These are phyloP conservation scores for Globodera rostochiensis DNA, from an alignment of 1,140 invertebrate species.

Conservation along the genomic window DNA sequence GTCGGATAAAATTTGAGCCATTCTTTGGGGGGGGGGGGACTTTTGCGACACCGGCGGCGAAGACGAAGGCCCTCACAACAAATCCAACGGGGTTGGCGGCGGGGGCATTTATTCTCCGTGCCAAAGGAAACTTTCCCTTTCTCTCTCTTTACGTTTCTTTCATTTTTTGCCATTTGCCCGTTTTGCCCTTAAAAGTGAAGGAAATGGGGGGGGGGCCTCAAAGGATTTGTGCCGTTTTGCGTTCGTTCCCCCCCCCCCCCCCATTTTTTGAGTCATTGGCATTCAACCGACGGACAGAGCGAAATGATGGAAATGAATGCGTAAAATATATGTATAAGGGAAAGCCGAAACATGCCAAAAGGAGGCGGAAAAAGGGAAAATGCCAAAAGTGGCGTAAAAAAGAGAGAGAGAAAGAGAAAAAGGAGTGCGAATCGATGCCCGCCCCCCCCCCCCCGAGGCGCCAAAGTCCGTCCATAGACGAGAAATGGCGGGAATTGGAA, in stretches of 20 bases:
- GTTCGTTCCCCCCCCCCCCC: not conserved
- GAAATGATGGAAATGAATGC: conserved; percentile 18
- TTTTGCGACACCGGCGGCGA: conserved; percentile 13
- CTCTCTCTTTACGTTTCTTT: conserved; percentile 5
- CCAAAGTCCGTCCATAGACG: not conserved
- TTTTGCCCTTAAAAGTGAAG: not conserved
- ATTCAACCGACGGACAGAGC: not conserved
- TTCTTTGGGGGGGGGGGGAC: not conserved
- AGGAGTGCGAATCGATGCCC: not conserved
- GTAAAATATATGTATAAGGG: not conserved
- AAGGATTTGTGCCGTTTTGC: not conserved
- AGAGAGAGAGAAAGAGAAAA: not conserved
- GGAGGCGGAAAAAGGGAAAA: not conserved
- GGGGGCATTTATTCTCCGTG: not conserved
- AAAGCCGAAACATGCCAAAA: not conserved
- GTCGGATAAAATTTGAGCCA: not conserved
- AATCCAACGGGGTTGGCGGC: too few relatives aligned
- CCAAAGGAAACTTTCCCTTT: not conserved
- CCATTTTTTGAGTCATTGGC: too few relatives aligned
- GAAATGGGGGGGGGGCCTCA: not conserved
- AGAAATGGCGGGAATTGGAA: too few relatives aligned
- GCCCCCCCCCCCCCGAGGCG: not conserved
- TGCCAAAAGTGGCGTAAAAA: not conserved
- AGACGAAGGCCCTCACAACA: not conserved
- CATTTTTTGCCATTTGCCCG: conserved; percentile 1